These are phyloP conservation scores for Tapera naevia DNA, from an alignment of 2,797 vertebrate species.

Conservation along the genomic window DNA sequence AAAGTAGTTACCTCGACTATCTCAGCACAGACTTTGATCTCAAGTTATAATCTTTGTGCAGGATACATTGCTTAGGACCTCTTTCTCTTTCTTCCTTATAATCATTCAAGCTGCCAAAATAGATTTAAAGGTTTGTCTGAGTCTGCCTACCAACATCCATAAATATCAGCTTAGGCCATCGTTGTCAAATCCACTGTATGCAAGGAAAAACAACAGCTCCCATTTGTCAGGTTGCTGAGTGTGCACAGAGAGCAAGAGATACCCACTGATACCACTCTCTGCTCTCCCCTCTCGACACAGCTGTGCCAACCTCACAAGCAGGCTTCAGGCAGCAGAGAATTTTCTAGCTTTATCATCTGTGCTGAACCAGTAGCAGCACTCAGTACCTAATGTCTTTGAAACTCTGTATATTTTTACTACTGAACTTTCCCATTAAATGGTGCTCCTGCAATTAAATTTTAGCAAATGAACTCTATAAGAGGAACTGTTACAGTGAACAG, in stretches of 20 bases:
- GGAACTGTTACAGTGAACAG: not conserved
- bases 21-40: not conserved
- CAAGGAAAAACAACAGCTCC: not conserved
- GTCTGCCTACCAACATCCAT: not conserved
- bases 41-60: not conserved
- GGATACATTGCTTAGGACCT: not conserved
- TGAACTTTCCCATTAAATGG: not conserved
- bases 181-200: not conserved
- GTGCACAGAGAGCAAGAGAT: not conserved
- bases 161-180: fast-evolving
- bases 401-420: not conserved
- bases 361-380: not conserved
- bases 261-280: not conserved
- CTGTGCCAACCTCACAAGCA: not conserved
- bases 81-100: not conserved
- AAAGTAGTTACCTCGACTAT: not conserved
- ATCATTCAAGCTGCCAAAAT: not conserved
- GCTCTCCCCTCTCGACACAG: not conserved
- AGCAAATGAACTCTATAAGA: not conserved
- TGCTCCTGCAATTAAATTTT: not conserved
- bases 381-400: not conserved
- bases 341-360: not conserved
- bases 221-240: not conserved
- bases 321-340: not conserved
- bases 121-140: not conserved